Conservation (phyloP, 2,888 invertebrate species). For the Scaptomyza flava region DNA sequence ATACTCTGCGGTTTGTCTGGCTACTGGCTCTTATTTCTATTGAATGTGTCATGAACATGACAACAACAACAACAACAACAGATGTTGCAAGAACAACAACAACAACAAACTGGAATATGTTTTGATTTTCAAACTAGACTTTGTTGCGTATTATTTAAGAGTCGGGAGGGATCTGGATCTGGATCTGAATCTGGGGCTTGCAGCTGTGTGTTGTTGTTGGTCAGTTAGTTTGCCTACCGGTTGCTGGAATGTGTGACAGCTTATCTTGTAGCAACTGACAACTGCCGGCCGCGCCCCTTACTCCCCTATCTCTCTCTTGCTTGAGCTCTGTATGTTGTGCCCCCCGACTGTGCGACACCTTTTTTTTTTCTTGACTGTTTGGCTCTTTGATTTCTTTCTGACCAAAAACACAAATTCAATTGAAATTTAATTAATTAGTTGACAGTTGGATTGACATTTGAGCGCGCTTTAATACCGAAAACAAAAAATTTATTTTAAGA, state of each 20-base stretch:
- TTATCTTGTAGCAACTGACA: conserved; percentile 82
- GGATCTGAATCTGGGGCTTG: neutral
- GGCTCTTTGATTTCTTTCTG: conserved; percentile 59
- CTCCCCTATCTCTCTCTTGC: conserved; percentile 9
- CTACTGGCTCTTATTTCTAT: conserved; percentile 76
- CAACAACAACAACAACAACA: conserved; percentile 48
- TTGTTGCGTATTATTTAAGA: conserved; percentile 63
- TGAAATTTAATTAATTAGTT: conserved; percentile 84
- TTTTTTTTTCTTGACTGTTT: conserved; percentile 28
- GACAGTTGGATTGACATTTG: conserved; percentile 82
- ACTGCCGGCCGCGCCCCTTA: conserved; percentile 65
- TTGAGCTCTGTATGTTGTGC: conserved; percentile 9
- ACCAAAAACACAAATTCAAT: conserved; percentile 80
- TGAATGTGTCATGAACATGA: conserved; percentile 75
- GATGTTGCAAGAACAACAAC: conserved; percentile 14
- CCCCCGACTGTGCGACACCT: conserved; percentile 73
- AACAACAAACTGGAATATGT: conserved; percentile 53
- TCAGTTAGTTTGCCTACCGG: conserved; percentile 48
- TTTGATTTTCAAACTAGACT: conserved; percentile 79
- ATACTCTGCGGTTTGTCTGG: conserved; percentile 42
- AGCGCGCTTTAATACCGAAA: conserved; percentile 50
- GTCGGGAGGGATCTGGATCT: conserved; percentile 1
- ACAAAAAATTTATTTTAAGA: conserved; percentile 5
- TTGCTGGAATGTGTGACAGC: conserved; percentile 81
- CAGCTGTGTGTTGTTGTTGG: conserved; percentile 16